Evolutionary conservation across 92 coral and sea anemone genomes (phyloP), one percentile per base, ranked within the genome.

Genomic region (Epizoanthus scotinus): DNA sequence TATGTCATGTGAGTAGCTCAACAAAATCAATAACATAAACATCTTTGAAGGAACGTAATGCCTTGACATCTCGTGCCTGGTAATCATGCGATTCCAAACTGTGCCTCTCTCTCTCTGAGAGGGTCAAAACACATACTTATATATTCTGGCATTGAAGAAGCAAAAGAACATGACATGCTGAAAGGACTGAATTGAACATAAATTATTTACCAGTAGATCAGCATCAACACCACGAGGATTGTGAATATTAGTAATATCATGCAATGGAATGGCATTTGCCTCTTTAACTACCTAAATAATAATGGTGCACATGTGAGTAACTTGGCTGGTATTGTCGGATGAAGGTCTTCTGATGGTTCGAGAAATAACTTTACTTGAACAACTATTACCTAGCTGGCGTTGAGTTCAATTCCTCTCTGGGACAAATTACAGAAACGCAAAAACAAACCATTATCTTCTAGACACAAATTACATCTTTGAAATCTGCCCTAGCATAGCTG

Each of bases 11-110:
- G 4, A 31, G 4, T 1, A 4, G 36, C 63, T 87, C 67, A 26
- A 82, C 60, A 87, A 87, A 87, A 82, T 87, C 87, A 63, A 75
- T 49, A 24, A 82, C 47, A 77, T 77, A 53, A 25, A 82, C 84
- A 87, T 77, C 77, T 28, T 87, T 65, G 61, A 87, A 87, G 8
- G 54, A 73, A 28, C 73, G 59, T 21, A 82, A 15, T 50, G 73
- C 25, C 5, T 62, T 74, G 19, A 70, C 10, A 58, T 74, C 36
- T 1, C 4, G 1, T 18, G 71, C 71, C n/a, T 31, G 58, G 55
- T 38, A 34, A 54, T 85, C 85, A 79, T 79, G 89, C 26, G 74
- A 59, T 56, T 82, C 87, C 26, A 71, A 71, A 58, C 71, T 26
- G 3, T 80, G 72, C 8, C 1, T 7, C 0, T 19, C 81, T 27